phyloP scores from a whole-genome alignment of 1,140 invertebrate genomes.

The Anthonomus grandis region DNA sequence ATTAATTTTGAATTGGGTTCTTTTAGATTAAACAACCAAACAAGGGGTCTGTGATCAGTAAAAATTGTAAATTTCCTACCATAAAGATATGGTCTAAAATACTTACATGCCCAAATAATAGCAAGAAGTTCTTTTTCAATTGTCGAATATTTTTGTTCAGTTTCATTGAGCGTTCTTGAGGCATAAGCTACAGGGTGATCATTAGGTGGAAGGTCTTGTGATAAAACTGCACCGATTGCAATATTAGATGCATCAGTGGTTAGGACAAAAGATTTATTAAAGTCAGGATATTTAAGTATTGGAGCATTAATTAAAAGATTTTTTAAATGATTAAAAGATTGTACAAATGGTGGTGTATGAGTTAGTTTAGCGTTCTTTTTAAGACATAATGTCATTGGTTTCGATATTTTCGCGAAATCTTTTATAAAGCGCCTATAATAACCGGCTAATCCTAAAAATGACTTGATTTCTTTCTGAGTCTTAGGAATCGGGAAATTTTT shows the following conservation, averaged over 20 bases:
- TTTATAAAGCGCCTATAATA: constrained; percentile 17
- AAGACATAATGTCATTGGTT: too few species aligned
- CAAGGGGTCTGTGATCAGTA: constrained; percentile 29
- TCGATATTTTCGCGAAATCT: constrained; percentile 38
- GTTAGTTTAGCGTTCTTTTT: too few species aligned
- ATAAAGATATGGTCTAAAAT: constrained; percentile 32
- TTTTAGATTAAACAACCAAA: constrained; percentile 45
- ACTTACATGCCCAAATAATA: constrained; percentile 36
- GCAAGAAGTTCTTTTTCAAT: constrained; percentile 44
- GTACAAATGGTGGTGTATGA: too few species aligned
- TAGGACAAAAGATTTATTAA: constrained; percentile 41
- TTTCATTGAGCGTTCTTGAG: too few species aligned
- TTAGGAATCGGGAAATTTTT: constrained; percentile 17
- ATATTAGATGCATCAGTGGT: too few species aligned
- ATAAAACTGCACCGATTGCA: too few species aligned
- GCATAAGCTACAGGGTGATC: constrained; percentile 40
- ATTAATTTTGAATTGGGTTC: constrained; percentile 47
- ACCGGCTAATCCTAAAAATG: constrained; percentile 11
- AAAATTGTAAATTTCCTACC: constrained; percentile 26
- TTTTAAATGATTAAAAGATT: constrained; percentile 15
- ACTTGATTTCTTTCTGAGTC: constrained; percentile 24
- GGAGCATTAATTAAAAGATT: too few species aligned
- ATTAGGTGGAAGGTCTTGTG: constrained; percentile 17
- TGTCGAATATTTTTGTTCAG: too few species aligned
- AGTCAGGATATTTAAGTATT: too few species aligned